These are phyloP conservation scores for Neodontobutis hainanensis DNA, from an alignment of 2,113 vertebrate species.

Conservation along the genomic window DNA sequence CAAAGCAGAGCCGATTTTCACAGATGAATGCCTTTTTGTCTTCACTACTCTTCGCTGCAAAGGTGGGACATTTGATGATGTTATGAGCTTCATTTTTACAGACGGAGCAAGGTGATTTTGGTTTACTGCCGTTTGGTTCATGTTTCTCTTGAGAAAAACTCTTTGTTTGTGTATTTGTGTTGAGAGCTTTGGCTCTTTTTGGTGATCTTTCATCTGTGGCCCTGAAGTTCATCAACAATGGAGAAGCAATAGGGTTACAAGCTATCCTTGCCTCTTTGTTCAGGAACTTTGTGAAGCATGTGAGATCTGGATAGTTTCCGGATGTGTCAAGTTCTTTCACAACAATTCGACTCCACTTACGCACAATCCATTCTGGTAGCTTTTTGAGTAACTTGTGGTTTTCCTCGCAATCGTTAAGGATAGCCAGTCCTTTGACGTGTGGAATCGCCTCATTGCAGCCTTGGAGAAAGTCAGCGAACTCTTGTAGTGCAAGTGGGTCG, in stretches of 20 bases:
- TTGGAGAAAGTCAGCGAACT: conserved; percentile 27
- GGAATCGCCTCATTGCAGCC: conserved; percentile 20
- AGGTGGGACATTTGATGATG: background rate
- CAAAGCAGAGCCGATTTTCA: conserved; percentile 20
- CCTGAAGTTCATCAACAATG: conserved; percentile 1
- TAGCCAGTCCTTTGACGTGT: conserved; percentile 22
- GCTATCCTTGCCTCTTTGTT: conserved; percentile 20
- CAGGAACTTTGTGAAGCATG: conserved; percentile 16
- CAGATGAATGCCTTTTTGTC: conserved; percentile 8
- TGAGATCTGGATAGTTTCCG: conserved; percentile 23
- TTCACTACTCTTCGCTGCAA: background rate
- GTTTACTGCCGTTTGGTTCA: too few species aligned
- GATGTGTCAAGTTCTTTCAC: conserved; percentile 21
- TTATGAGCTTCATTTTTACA: too few species aligned
- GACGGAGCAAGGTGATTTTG: too few species aligned
- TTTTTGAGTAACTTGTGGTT: conserved; percentile 42
- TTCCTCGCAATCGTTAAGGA: conserved; percentile 35
- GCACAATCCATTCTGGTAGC: conserved; percentile 29
- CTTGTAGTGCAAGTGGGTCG: conserved; percentile 9
- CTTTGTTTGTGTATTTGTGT: background rate
- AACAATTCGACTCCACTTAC: conserved; percentile 23
- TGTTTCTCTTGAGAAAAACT: too few species aligned
- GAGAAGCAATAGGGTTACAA: too few species aligned
- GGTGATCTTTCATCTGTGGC: background rate
- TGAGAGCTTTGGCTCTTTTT: background rate